Percentiles rank a stretch among this genome's conserved stretches.
These are phyloP conservation scores for Potamilus streckersoni DNA, from an alignment of 1,140 invertebrate genomes.

Conservation along the genomic window DNA sequence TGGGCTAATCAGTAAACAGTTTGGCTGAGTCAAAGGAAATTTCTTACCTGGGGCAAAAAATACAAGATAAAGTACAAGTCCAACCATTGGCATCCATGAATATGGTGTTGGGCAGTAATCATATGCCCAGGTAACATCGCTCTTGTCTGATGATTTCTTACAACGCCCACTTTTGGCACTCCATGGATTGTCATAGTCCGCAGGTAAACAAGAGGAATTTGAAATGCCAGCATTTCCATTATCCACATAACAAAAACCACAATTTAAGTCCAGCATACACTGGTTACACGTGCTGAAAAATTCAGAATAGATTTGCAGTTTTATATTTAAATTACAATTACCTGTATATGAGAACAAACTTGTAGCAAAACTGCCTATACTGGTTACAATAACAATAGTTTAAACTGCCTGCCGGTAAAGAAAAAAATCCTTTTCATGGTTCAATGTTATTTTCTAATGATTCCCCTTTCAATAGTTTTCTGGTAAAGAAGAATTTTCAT, in stretches of 20 bases:
- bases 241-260: slow-evolving; percentile 71
- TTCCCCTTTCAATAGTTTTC: too few relatives aligned
- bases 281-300: slow-evolving; percentile 66
- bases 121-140: slow-evolving; percentile 64
- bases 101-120: slow-evolving; percentile 71
- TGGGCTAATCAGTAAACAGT: too few relatives aligned
- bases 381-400: too few relatives aligned
- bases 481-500: too few relatives aligned
- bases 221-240: slow-evolving; percentile 21
- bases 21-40: background rate
- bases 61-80: slow-evolving; percentile 71
- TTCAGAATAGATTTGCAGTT: background rate
- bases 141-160: slow-evolving; percentile 38
- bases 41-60: slow-evolving; percentile 71
- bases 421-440: too few relatives aligned
- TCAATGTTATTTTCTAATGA: too few relatives aligned
- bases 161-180: slow-evolving; percentile 49
- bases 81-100: slow-evolving; percentile 71
- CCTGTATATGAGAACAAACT: too few relatives aligned
- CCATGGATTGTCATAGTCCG: slow-evolving; percentile 57
- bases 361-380: too few relatives aligned
- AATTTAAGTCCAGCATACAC: slow-evolving; percentile 66
- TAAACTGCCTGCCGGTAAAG: too few relatives aligned
- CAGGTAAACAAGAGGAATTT: slow-evolving; percentile 62
- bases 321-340: too few relatives aligned